Evolutionary conservation across 2,888 invertebrate genomes (phyloP).

Genomic region (Herminia tarsipennalis): DNA sequence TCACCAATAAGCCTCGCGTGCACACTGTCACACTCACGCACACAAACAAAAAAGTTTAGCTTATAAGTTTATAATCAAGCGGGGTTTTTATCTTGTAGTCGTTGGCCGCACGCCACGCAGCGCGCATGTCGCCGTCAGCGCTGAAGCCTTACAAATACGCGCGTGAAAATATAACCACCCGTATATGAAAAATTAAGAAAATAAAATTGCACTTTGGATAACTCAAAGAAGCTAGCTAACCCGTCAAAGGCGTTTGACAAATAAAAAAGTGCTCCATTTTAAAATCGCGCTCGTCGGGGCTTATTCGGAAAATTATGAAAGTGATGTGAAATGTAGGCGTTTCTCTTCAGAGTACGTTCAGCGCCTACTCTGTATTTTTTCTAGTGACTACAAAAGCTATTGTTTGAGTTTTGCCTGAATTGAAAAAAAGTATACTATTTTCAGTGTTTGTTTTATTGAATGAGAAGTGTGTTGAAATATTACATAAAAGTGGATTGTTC

Average conservation of each 20-base stretch:
- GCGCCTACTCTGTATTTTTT: constrained; percentile 68
- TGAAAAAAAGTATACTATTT: constrained; percentile 72
- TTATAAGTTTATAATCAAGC: constrained; percentile 85
- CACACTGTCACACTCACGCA: constrained; percentile 75
- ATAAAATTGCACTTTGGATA: constrained; percentile 51
- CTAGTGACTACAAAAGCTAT: constrained; percentile 80
- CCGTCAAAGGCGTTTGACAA: constrained; percentile 65
- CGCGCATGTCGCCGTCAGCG: constrained; percentile 73
- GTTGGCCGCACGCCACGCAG: constrained; percentile 76
- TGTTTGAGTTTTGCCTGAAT: constrained; percentile 70
- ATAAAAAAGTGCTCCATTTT: constrained; percentile 68
- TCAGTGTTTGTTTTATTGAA: constrained; percentile 78
- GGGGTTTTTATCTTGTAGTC: constrained; percentile 85
- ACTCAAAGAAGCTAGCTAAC: constrained; percentile 56
- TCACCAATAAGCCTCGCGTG: constrained; percentile 72
- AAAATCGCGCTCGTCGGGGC: constrained; percentile 58
- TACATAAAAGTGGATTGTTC: constrained; percentile 82
- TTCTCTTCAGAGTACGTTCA: constrained; percentile 68
- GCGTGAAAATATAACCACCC: constrained; percentile 68
- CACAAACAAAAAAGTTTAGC: constrained; percentile 82
- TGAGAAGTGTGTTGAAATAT: constrained; percentile 77
- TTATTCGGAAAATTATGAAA: constrained; percentile 79
- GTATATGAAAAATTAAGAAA: constrained; percentile 63
- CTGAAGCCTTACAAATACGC: constrained; percentile 68
- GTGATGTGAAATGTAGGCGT: constrained; percentile 78